Evolutionary conservation across 92 coral and sea anemone genomes (phyloP).

Genomic region (Porites divaricata): DNA sequence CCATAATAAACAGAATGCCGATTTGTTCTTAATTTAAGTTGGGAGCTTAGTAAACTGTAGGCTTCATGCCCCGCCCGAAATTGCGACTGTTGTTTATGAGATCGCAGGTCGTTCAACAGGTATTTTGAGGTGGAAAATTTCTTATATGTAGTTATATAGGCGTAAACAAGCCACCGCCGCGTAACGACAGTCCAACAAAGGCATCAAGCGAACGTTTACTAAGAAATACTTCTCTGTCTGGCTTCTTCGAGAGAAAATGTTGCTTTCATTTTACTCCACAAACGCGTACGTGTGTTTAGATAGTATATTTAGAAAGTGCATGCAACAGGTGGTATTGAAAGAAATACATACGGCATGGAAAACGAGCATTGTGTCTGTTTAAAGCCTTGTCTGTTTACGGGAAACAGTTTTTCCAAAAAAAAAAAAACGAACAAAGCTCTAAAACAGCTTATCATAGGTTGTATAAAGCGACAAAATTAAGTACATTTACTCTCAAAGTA

Average conservation of each 20-base stretch:
- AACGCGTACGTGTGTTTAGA: not conserved
- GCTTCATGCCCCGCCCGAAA: conserved; percentile 1
- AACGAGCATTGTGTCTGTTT: not conserved
- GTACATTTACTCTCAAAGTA: too few relatives aligned
- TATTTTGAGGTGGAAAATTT: not conserved
- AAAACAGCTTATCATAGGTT: too few relatives aligned
- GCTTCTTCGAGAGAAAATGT: not conserved
- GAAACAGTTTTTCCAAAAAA: too few relatives aligned
- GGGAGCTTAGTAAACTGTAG: not conserved
- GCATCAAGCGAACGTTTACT: not conserved
- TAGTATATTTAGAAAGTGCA: not conserved
- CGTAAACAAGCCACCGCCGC: not conserved
- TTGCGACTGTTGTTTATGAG: conserved; percentile 6
- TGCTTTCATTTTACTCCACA: not conserved
- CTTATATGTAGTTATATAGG: not conserved
- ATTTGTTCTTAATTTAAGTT: not conserved
- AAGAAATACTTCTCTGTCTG: too few relatives aligned
- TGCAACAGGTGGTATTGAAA: conserved; percentile 1
- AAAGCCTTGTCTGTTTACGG: not conserved
- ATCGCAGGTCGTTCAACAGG: conserved; percentile 41
- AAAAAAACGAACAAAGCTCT: too few relatives aligned
- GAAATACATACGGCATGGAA: conserved; percentile 11
- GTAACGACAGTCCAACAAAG: too few relatives aligned
- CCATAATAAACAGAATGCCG: not conserved
- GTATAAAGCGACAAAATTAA: too few relatives aligned